Evolutionary conservation across 2,113 vertebrate species (phyloP).

Genomic region (Aptenodytes forsteri): DNA sequence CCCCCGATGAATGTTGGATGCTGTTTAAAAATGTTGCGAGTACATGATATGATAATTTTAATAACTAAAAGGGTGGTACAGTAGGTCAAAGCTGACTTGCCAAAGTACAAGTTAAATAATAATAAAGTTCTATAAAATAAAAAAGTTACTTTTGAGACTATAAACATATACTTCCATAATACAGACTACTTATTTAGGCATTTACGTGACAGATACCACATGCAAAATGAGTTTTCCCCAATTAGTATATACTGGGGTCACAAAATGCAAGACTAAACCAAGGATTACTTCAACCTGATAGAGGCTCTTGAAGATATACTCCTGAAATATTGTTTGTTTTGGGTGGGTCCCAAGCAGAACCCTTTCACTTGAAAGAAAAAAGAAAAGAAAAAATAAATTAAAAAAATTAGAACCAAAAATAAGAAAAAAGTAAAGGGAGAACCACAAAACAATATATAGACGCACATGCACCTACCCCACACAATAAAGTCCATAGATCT

Average conservation of each 20-base stretch:
- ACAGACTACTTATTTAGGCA: neutral
- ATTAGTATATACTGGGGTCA: neutral
- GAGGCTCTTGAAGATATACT: neutral
- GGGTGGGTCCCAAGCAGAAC: neutral
- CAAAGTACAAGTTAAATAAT: neutral
- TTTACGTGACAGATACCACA: neutral
- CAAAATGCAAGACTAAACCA: neutral
- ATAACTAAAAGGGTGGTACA: neutral
- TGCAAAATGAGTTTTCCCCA: neutral
- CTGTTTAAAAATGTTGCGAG: neutral
- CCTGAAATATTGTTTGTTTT: neutral
- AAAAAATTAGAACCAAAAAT: neutral
- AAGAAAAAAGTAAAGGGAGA: neutral
- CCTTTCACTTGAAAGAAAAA: neutral
- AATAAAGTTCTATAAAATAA: neutral
- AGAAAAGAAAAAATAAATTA: fast-evolving
- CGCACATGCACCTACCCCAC: neutral
- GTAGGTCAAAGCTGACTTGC: neutral
- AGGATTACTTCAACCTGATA: neutral
- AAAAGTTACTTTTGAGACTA: neutral
- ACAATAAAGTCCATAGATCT: neutral
- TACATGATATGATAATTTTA: neutral
- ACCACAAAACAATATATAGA: neutral
- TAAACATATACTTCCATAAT: neutral
- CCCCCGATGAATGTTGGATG: neutral